These are phyloP conservation scores for Lepisosteus oculatus DNA, from an alignment of 2,113 vertebrate genomes.

Conservation along the genomic window DNA sequence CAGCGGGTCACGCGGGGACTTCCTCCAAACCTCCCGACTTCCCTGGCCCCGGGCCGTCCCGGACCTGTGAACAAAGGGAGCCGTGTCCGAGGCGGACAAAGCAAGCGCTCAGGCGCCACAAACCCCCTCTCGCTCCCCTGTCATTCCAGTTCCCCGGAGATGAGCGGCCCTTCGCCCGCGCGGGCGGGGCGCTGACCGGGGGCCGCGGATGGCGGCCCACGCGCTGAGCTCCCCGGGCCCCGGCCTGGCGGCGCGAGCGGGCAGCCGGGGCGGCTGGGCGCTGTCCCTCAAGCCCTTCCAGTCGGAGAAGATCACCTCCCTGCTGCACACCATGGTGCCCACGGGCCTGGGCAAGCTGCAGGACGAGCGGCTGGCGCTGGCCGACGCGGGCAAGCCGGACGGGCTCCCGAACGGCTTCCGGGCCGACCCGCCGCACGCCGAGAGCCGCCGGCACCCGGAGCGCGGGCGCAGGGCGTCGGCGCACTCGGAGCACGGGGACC, in stretches of 20 bases:
- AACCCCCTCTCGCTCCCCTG: too few species aligned
- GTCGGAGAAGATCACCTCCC: conserved; percentile 70
- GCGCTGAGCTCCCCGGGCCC: conserved; percentile 59
- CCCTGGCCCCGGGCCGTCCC: not conserved
- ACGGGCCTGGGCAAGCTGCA: conserved; percentile 83
- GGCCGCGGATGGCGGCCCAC: conserved; percentile 60
- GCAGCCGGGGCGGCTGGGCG: conserved; percentile 67
- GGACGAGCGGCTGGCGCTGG: conserved; percentile 84
- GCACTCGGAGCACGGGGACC: conserved; percentile 71
- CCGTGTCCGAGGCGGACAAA: not conserved
- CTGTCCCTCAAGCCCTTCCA: conserved; percentile 72
- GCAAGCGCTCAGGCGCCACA: too few species aligned
- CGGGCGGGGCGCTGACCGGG: too few species aligned
- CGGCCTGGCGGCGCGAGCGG: conserved; percentile 62
- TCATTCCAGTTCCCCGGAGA: too few species aligned
- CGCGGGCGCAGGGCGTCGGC: conserved; percentile 62
- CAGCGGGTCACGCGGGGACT: not conserved
- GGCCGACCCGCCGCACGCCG: conserved; percentile 66
- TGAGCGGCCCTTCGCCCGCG: too few species aligned
- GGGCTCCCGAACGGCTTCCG: conserved; percentile 67
- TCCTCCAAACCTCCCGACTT: not conserved
- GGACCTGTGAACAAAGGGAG: not conserved
- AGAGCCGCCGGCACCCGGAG: conserved; percentile 76
- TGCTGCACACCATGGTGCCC: conserved; percentile 90
- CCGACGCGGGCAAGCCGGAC: conserved; percentile 71